Conservation (phyloP, 64 coral and sea anemone genomes). For the Acropora tenuis region DNA sequence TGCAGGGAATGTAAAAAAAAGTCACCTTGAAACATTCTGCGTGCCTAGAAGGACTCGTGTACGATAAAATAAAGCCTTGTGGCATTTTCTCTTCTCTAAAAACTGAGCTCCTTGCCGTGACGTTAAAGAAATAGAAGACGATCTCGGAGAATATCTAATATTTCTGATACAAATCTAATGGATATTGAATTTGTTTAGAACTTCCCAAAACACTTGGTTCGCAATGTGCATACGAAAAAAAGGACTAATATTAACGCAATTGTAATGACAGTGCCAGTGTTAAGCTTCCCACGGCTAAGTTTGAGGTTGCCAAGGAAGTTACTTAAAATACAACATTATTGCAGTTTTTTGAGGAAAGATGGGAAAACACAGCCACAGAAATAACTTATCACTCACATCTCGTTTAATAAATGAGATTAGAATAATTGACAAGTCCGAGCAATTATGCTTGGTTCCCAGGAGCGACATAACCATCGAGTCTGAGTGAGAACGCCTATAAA, state of each 20-base stretch:
- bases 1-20: neutral
- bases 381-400: no score
- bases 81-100: neutral
- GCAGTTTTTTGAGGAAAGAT: no score
- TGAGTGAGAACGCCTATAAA: no score
- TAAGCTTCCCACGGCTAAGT: neutral
- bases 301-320: neutral
- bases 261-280: neutral
- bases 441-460: no score
- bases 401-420: no score
- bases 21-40: conserved; percentile 26
- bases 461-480: no score
- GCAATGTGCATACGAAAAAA: neutral
- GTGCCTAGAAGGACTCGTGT: neutral
- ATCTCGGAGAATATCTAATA: neutral
- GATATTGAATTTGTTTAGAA: conserved; percentile 13
- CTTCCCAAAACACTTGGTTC: neutral
- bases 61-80: conserved; percentile 3
- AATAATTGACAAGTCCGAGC: no score
- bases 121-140: neutral
- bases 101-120: neutral
- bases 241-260: neutral
- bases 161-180: neutral
- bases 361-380: no score
- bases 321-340: neutral